Base-by-base conservation (phyloP, 2,888 invertebrate species). In the Diogma glabrata region DNA sequence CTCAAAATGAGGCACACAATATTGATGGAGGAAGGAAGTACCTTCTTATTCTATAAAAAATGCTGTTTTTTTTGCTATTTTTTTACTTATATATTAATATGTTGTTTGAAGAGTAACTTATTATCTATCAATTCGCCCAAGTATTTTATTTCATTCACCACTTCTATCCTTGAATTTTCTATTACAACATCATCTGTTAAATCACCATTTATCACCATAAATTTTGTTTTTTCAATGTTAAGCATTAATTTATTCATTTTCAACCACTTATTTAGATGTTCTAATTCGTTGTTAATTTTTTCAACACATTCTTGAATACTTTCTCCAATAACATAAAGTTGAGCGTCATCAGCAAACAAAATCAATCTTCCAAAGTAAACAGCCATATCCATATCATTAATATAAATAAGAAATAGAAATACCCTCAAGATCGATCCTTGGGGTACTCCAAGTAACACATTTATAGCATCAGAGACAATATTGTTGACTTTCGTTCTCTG, bases 311-410 rank as follows among this genome's bases (percentile, higher is more conserved):
- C 46, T 9, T 47, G 16, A 26, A 47, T 12, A 9, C n/a, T 24
- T 22, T 47, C 26, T 8, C 26, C n/a, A 47, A n/a, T 10, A 8
- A 47, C 26, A 47, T 26, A 47, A 16, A 47, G 4, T 16, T 26
- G 17, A 6, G 46, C 46, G 26, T 47, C 46, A 47, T 47, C 46
- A 6, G 46, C 46, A 47, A 47, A 47, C 12, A 47, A 17, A 10
- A 26, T 2, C 3, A 23, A 9, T 23, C 12, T 47, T 12, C 14
- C 8, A 7, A 5, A 16, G 6, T 23, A 7, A 16, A 47, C 26
- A 16, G 17, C 24, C 9, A 26, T 47, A 7, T 14, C n/a, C 5
- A 47, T 12, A 26, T 22, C 14, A 24, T 22, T 22, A n/a, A 47
- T 14, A 47, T 26, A 40, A 6, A 40, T 6, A 10, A 40, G 17